Conservation (phyloP, 2,888 invertebrate genomes). For the Diaprepes abbreviatus region DNA sequence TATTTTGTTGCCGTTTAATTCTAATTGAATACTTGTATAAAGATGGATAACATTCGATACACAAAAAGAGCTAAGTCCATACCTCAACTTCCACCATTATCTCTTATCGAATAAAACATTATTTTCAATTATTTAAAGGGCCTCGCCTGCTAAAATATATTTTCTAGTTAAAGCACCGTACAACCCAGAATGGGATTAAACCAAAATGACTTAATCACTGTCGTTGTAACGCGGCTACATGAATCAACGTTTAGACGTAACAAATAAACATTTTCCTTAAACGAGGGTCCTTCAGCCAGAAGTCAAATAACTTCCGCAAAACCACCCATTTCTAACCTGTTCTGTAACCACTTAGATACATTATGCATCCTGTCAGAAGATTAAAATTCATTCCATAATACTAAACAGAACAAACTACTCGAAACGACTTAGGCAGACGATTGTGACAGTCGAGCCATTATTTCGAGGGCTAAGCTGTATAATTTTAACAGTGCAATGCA, state of each 20-base stretch:
- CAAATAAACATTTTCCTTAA: conserved; percentile 19
- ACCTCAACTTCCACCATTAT: too few species aligned
- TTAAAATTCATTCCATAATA: conserved; percentile 43
- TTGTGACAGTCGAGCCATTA: conserved; percentile 38
- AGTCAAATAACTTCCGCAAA: conserved; percentile 40
- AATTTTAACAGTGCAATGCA: conserved; percentile 25
- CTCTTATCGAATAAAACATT: too few species aligned
- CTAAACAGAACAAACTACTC: conserved; percentile 42
- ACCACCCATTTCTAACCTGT: conserved; percentile 35
- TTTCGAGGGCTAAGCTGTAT: conserved; percentile 29
- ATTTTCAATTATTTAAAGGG: too few species aligned
- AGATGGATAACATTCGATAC: too few species aligned
- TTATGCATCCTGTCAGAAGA: conserved; percentile 38
- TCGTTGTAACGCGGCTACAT: neutral
- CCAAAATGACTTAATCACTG: neutral
- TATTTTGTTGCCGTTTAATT: too few species aligned
- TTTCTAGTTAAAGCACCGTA: too few species aligned
- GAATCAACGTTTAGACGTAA: neutral
- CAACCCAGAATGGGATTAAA: neutral
- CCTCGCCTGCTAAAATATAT: too few species aligned
- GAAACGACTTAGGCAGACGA: conserved; percentile 19
- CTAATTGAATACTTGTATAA: too few species aligned
- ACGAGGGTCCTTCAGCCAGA: conserved; percentile 13
- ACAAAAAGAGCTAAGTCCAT: too few species aligned
- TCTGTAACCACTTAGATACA: conserved; percentile 24